A percentile compares a stretch with the other conserved stretches of the same genome.
These are phyloP conservation scores for Alviniconcha marisindica DNA, from an alignment of 1,140 invertebrate genomes.

Conservation along the genomic window DNA sequence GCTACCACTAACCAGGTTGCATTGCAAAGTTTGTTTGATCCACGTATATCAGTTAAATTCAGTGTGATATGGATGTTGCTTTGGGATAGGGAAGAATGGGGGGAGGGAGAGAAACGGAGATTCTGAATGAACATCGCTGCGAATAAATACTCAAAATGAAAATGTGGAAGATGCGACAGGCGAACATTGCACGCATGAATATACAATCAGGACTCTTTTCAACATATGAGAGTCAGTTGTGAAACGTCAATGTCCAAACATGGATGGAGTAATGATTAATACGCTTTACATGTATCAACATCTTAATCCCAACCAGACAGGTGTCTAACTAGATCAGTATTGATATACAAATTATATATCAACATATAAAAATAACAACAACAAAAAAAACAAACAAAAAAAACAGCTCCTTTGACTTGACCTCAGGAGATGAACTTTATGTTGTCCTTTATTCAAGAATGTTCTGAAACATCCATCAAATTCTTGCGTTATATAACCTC, in stretches of 20 bases:
- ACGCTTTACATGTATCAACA: not conserved
- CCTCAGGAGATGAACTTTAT: too few relatives aligned
- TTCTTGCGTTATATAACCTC: too few relatives aligned
- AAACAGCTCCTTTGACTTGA: too few relatives aligned
- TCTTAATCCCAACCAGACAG: not conserved
- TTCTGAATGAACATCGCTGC: not conserved
- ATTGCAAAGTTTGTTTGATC: too few relatives aligned
- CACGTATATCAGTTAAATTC: too few relatives aligned
- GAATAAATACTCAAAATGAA: not conserved
- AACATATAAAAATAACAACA: not conserved
- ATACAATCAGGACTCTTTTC: constrained; percentile 41
- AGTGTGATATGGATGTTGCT: too few relatives aligned
- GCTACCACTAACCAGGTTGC: too few relatives aligned
- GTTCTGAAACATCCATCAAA: too few relatives aligned
- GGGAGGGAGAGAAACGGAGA: not conserved
- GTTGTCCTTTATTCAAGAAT: too few relatives aligned
- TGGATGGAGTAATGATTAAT: constrained; percentile 36
- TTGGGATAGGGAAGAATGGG: too few relatives aligned
- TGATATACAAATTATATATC: not conserved
- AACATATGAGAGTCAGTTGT: constrained; percentile 42
- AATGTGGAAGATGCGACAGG: not conserved
- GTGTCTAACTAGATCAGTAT: not conserved
- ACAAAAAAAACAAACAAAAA: too few relatives aligned
- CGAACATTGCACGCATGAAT: constrained; percentile 38
- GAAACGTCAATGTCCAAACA: constrained; percentile 38